These are phyloP conservation scores for Drosophila baimaii DNA, from an alignment of 1,140 invertebrate genomes.

Conservation along the genomic window DNA sequence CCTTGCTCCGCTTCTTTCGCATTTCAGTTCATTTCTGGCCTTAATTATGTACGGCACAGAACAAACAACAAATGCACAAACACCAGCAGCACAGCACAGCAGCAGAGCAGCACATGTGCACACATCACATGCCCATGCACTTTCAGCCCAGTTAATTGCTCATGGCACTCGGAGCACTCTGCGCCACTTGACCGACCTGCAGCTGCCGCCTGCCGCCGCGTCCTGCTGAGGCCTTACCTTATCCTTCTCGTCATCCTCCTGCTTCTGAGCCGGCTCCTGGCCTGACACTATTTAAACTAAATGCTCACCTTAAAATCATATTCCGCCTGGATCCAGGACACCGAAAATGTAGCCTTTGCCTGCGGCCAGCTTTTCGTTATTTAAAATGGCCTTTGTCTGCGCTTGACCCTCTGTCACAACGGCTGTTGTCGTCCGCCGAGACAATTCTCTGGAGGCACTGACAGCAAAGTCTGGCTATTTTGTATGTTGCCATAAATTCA, in stretches of 20 bases:
- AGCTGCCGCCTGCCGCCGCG: constrained; percentile 22
- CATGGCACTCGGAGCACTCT: constrained; percentile 57
- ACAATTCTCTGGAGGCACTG: constrained; percentile 9
- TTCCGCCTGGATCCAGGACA: constrained; percentile 26
- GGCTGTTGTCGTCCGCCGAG: constrained; percentile 10
- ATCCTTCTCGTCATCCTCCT: constrained; percentile 1
- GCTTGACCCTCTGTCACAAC: constrained; percentile 67
- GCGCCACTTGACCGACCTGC: constrained; percentile 77
- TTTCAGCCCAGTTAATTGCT: constrained; percentile 70
- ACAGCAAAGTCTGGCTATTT: not conserved
- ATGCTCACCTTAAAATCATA: constrained; percentile 62
- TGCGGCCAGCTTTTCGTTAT: constrained; percentile 72
- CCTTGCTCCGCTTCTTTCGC: constrained; percentile 77
- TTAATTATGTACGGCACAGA: constrained; percentile 79
- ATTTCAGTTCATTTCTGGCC: constrained; percentile 66
- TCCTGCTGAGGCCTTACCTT: constrained; percentile 34
- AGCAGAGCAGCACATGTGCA: constrained; percentile 42
- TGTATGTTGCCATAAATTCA: not conserved
- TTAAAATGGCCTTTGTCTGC: constrained; percentile 75
- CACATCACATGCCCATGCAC: constrained; percentile 25
- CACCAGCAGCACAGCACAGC: constrained; percentile 41
- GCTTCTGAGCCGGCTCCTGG: constrained; percentile 8
- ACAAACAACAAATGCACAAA: constrained; percentile 70
- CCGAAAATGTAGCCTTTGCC: constrained; percentile 43
- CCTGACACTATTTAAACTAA: constrained; percentile 62